Base-by-base conservation (phyloP, 1,140 invertebrate genomes). In the Ceratina calcarata region DNA sequence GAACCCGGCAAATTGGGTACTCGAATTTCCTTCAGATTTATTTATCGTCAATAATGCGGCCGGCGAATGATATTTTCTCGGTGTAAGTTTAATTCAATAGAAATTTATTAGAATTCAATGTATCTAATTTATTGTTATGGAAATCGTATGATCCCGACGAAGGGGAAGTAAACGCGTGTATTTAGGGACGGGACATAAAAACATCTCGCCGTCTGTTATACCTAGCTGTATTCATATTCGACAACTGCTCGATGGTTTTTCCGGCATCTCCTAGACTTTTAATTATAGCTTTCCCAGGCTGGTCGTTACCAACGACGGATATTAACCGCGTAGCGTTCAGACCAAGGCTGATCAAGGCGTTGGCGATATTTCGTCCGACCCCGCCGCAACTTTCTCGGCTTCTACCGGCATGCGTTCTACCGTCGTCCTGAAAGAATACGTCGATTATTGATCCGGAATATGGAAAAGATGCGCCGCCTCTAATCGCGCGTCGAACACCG, bases 291-390 rank as follows among this genome's bases (percentile, higher is more conserved):
- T 93, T 86, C 77, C 91, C 89, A 81, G 89, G 77, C 76, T 94
- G 88, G 91, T 98, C 97, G 62, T 95, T 93, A 0, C 98, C 98
- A 60, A 99, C 92, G 1, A 96, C 96, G 0, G 97, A 97, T 68
- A 99, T 93, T 53, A 99, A 94, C 64, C 95, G 93, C 0, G 96
- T 95, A 2, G 93, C 89, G 8, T 93, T 81, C 37, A 92, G 93
- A 22, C 95, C 95, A 7, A 99, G 93, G 83, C 96, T 95, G 69
- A 94, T 94, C 12, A 99, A 92, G 62, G 96, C 96, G 83, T 98
- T 97, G 0, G 97, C 96, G n/a, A 99, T 94, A 89, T 99, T 99
- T 51, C 98, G 94, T 0, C 95, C 98, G 0, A 99, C 98, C 15
- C 98, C 98, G 3, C 98, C 98, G 16, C 94, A 95, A 58, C 94